Conservation (phyloP, 2,888 invertebrate species). For the Trichogramma dendrolimi region DNA sequence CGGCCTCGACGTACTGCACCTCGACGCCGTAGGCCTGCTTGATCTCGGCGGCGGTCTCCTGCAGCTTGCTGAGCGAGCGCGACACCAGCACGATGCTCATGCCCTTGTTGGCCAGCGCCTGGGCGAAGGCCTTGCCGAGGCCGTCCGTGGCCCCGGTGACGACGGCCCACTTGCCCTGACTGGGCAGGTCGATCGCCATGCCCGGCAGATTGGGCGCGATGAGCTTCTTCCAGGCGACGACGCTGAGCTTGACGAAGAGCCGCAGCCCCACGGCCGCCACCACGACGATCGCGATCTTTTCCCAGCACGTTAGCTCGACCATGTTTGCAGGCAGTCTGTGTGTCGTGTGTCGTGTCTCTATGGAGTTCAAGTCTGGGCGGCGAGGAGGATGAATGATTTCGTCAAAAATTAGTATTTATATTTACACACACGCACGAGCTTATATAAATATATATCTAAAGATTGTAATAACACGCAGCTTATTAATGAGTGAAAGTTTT, state of each 20-base stretch:
- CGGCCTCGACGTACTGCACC: slow-evolving; percentile 74
- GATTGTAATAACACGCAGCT: too few species aligned
- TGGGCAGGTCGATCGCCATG: slow-evolving; percentile 42
- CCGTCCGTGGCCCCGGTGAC: slow-evolving; percentile 87
- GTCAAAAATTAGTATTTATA: too few species aligned
- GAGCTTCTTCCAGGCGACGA: slow-evolving; percentile 44
- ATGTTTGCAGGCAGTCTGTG: slow-evolving; percentile 24
- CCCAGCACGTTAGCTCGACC: slow-evolving; percentile 47
- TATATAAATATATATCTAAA: too few species aligned
- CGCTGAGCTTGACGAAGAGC: slow-evolving; percentile 36
- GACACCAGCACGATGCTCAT: slow-evolving; percentile 78
- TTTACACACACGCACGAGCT: too few species aligned
- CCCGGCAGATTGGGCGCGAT: slow-evolving; percentile 42
- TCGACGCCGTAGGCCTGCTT: slow-evolving; percentile 69
- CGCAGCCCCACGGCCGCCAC: slow-evolving; percentile 42
- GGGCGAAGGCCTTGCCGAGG: slow-evolving; percentile 82
- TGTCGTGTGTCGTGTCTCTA: background rate
- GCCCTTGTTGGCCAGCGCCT: slow-evolving; percentile 70
- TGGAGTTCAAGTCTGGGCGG: background rate
- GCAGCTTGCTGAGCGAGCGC: slow-evolving; percentile 69
- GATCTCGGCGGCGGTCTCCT: slow-evolving; percentile 68
- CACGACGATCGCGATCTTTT: slow-evolving; percentile 44
- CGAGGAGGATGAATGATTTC: too few species aligned
- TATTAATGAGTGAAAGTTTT: too few species aligned
- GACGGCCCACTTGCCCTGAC: slow-evolving; percentile 56